phyloP scores from a whole-genome alignment of 2,113 vertebrate species.

The Ptyas mucosa region DNA sequence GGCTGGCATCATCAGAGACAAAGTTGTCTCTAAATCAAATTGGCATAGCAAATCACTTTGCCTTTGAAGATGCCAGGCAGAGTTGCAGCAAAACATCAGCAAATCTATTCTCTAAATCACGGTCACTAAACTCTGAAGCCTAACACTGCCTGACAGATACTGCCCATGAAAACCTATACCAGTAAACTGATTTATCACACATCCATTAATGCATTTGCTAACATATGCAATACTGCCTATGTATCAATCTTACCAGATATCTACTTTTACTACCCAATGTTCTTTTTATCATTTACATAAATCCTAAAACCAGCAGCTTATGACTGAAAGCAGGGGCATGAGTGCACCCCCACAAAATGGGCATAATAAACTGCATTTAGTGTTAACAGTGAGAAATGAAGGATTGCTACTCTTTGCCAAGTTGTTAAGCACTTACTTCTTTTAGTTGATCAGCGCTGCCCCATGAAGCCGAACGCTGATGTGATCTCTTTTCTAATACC shows the following conservation, averaged over 20 bases:
- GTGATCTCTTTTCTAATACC: constrained; percentile 80
- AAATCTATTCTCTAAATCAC: background rate
- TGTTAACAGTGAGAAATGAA: background rate
- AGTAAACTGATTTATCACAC: background rate
- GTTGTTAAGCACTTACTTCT: constrained; percentile 76
- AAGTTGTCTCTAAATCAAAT: background rate
- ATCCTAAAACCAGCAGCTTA: background rate
- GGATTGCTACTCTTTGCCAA: constrained; percentile 3
- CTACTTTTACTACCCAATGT: background rate
- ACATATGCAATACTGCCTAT: background rate
- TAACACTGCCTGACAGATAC: background rate
- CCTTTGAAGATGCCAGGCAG: background rate
- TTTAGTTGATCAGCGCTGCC: constrained; percentile 93
- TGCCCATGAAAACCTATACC: background rate
- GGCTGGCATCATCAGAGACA: background rate
- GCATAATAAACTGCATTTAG: background rate
- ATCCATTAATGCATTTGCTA: background rate
- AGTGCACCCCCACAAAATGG: background rate
- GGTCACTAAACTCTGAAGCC: background rate
- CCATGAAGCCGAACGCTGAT: constrained; percentile 93
- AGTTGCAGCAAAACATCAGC: background rate
- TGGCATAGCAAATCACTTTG: background rate
- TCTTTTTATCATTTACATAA: background rate
- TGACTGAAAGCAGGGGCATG: background rate
- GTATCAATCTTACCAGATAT: background rate